A percentile compares a stretch with the other conserved stretches of the same genome.
Evolutionary conservation across 2,113 vertebrate species (phyloP).

Genomic region (Tretioscincus oriximinensis): DNA sequence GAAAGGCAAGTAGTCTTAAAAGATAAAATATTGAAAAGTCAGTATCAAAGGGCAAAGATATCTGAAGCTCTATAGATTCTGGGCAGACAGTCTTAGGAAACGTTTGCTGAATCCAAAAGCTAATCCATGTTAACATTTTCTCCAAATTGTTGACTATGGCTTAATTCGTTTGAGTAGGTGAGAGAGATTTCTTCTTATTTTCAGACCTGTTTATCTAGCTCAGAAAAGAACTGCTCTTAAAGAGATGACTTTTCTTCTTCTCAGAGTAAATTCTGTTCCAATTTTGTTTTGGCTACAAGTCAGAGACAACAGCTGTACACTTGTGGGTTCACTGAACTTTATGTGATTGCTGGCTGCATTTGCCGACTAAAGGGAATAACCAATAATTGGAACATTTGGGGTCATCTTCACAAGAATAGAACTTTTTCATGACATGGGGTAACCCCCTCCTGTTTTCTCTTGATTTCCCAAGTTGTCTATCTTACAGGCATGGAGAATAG

Average conservation of each 20-base stretch:
- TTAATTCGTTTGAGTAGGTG: conserved; percentile 66
- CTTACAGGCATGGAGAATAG: conserved; percentile 45
- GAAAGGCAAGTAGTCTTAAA: conserved; percentile 22
- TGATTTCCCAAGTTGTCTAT: conserved; percentile 63
- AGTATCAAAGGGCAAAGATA: conserved; percentile 41
- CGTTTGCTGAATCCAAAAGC: conserved; percentile 45
- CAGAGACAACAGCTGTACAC: conserved; percentile 92
- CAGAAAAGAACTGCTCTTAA: conserved; percentile 72
- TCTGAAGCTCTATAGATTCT: conserved; percentile 15
- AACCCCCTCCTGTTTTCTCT: conserved; percentile 40
- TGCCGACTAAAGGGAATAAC: conserved; percentile 80
- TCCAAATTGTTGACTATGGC: conserved; percentile 58
- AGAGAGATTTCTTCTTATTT: conserved; percentile 65
- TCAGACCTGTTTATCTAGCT: conserved; percentile 74
- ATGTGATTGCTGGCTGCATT: conserved; percentile 80
- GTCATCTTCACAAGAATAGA: conserved; percentile 84
- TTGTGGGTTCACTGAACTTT: conserved; percentile 90
- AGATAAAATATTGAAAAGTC: conserved; percentile 40
- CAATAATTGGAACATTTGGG: conserved; percentile 91
- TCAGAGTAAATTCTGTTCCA: conserved; percentile 78
- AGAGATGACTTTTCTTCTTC: conserved; percentile 74
- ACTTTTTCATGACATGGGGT: conserved; percentile 68
- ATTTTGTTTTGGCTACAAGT: conserved; percentile 89
- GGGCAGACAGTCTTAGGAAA: conserved; percentile 33
- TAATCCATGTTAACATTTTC: conserved; percentile 67